phyloP scores from a whole-genome alignment of 2,797 vertebrate genomes.

The Falco concolor region DNA sequence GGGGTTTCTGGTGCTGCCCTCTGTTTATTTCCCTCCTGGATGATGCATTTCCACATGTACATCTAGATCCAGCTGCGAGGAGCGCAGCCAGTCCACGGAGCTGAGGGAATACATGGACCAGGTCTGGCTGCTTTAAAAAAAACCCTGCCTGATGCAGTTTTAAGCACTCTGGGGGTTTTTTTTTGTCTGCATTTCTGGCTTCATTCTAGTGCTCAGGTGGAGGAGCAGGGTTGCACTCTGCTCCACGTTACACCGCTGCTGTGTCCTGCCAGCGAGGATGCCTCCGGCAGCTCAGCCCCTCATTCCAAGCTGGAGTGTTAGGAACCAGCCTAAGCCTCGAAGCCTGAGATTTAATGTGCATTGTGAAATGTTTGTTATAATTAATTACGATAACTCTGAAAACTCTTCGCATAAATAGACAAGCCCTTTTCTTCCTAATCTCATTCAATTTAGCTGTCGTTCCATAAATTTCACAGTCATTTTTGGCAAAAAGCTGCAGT shows the following conservation, averaged over 20 bases:
- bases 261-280: accelerated
- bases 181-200: not conserved
- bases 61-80: not conserved
- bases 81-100: accelerated
- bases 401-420: conserved; percentile 26
- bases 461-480: conserved; percentile 25
- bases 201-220: accelerated
- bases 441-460: conserved; percentile 22
- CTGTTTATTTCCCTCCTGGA: not conserved
- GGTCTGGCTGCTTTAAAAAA: not conserved
- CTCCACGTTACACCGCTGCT: accelerated
- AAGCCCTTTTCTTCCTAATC: conserved; percentile 39
- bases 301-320: not conserved
- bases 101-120: accelerated
- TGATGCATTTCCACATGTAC: accelerated
- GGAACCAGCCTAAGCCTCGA: not conserved
- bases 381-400: conserved; percentile 36
- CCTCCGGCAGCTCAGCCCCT: not conserved
- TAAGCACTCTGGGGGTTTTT: accelerated
- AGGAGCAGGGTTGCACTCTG: not conserved
- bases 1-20: not conserved
- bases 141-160: accelerated
- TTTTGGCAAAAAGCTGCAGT: not conserved
- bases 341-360: not conserved
- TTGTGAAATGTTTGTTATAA: not conserved